Conservation (phyloP, 23 tunicate genomes). For the Botrylloides violaceus region DNA sequence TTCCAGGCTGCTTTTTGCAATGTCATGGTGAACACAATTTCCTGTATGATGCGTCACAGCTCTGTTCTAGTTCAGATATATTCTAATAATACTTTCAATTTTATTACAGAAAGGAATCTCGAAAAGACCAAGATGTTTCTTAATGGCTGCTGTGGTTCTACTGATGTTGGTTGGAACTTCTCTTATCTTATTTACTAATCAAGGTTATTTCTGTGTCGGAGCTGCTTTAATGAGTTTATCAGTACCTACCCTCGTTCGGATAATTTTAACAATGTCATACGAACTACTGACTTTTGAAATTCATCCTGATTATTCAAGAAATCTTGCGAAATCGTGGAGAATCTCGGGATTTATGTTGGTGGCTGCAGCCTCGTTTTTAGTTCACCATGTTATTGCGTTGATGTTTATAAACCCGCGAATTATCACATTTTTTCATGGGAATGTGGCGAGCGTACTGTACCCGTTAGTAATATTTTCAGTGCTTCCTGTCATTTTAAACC, state of each 20-base stretch:
- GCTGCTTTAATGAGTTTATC: constrained; percentile 3
- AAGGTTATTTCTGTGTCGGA: not conserved
- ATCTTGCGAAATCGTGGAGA: not conserved
- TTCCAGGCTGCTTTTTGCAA: too few relatives aligned
- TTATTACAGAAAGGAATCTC: not conserved
- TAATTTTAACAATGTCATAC: not conserved
- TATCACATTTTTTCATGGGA: constrained; percentile 17
- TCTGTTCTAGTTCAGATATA: not conserved
- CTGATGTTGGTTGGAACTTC: constrained; percentile 1
- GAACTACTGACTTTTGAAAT: not conserved
- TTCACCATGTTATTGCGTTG: constrained; percentile 6
- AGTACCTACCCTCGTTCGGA: constrained; percentile 12
- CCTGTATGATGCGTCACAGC: not conserved
- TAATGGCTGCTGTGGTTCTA: not conserved
- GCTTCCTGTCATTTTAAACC: constrained; percentile 5
- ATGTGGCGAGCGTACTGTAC: constrained; percentile 12
- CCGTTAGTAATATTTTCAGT: not conserved
- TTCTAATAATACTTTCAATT: too few relatives aligned
- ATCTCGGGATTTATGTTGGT: not conserved
- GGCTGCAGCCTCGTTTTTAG: not conserved
- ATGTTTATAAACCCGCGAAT: constrained; percentile 38
- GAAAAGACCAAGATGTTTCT: not conserved
- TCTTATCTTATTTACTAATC: not conserved
- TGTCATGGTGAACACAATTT: not conserved
- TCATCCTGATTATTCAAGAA: too few relatives aligned